Evolutionary conservation across 2,113 vertebrate genomes (phyloP).

Genomic region (Channa argus): DNA sequence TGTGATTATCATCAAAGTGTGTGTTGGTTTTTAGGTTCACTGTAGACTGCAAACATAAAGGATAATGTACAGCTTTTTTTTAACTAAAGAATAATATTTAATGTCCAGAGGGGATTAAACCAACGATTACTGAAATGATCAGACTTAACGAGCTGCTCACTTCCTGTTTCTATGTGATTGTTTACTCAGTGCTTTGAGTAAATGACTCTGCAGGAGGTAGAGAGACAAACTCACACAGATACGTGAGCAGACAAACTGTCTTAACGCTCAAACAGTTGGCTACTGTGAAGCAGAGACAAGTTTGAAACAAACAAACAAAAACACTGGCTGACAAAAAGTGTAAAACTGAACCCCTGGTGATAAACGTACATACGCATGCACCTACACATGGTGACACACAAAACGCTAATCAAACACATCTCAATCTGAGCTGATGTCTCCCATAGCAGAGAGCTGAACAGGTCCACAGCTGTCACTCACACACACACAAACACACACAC

Average conservation of each 20-base stretch:
- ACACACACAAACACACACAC: neutral
- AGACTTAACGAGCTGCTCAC: slow-evolving; percentile 1
- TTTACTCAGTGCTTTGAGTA: no score
- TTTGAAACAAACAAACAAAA: neutral
- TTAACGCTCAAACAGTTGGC: no score
- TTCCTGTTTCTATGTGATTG: no score
- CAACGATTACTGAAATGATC: neutral
- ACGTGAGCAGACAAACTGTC: no score
- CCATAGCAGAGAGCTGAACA: neutral
- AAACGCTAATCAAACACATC: neutral
- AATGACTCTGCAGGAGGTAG: no score
- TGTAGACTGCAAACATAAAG: no score
- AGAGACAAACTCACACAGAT: no score
- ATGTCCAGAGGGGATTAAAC: slow-evolving; percentile 4
- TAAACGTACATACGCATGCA: neutral
- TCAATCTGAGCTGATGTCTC: neutral
- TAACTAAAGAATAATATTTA: slow-evolving; percentile 22
- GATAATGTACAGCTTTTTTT: neutral
- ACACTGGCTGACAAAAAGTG: neutral
- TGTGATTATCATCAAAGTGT: no score
- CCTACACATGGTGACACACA: no score
- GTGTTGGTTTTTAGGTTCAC: no score
- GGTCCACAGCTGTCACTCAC: neutral
- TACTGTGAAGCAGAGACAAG: no score
- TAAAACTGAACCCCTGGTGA: neutral